phyloP scores from a whole-genome alignment of 2,113 vertebrate species.

The Prunella himalayana region DNA sequence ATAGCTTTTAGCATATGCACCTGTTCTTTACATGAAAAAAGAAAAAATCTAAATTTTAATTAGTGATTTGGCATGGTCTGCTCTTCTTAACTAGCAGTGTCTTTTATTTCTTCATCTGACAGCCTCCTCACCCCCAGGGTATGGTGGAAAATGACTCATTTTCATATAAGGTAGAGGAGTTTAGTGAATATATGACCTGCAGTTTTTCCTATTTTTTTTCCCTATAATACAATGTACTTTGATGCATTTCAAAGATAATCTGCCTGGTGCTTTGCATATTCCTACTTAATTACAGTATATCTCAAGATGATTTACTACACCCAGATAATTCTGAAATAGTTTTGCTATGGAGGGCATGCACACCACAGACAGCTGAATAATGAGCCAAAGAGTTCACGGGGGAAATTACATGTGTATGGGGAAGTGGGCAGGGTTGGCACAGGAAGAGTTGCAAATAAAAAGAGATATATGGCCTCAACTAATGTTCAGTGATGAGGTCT shows the following conservation, averaged over 20 bases:
- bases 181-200: conserved; percentile 48
- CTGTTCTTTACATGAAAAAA: background rate
- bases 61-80: conserved; percentile 68
- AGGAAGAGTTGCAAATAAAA: background rate
- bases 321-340: background rate
- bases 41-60: conserved; percentile 53
- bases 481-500: background rate
- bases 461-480: background rate
- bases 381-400: background rate
- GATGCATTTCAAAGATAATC: conserved; percentile 65
- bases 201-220: conserved; percentile 42
- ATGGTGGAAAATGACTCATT: conserved; percentile 47
- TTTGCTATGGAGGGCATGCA: background rate
- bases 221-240: conserved; percentile 38
- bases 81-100: conserved; percentile 59
- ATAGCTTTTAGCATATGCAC: conserved; percentile 35
- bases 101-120: conserved; percentile 66
- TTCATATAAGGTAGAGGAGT: conserved; percentile 53
- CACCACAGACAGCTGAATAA: conserved; percentile 10
- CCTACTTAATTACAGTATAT: conserved; percentile 44
- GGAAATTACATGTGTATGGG: background rate
- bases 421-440: background rate
- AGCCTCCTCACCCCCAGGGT: conserved; percentile 38
- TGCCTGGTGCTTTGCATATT: conserved; percentile 59
- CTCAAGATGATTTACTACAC: conserved; percentile 50